Evolutionary conservation across 2,888 invertebrate genomes (phyloP).

Genomic region (Drosophila buzzatii): DNA sequence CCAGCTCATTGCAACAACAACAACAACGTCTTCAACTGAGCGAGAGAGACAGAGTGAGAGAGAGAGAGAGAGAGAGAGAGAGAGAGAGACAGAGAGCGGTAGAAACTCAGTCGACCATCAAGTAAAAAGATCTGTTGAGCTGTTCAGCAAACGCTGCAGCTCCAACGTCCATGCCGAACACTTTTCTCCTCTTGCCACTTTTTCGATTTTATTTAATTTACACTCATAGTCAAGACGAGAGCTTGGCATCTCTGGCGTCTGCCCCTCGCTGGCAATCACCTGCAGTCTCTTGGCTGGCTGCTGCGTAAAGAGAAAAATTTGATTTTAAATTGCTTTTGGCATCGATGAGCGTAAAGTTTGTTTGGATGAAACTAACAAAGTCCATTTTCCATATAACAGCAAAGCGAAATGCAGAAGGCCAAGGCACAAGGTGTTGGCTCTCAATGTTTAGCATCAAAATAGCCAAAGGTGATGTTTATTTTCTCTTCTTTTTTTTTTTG

Average conservation of each 20-base stretch:
- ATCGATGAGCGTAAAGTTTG: constrained; percentile 62
- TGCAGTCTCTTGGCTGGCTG: constrained; percentile 4
- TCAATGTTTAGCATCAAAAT: constrained; percentile 56
- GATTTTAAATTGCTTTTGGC: constrained; percentile 77
- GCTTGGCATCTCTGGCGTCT: background rate
- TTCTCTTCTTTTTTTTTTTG: background rate
- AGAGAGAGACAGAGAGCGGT: background rate
- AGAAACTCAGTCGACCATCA: background rate
- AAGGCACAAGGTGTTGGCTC: constrained; percentile 42
- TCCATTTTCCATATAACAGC: constrained; percentile 54
- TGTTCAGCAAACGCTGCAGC: constrained; percentile 25
- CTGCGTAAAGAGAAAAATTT: constrained; percentile 60
- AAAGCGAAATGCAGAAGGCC: constrained; percentile 19
- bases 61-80: background rate
- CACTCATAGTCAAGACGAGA: constrained; percentile 65
- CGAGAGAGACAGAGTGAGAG: background rate
- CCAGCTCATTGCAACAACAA: constrained; percentile 43
- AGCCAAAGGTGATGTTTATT: constrained; percentile 65
- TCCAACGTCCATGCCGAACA: constrained; percentile 34
- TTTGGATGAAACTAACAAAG: constrained; percentile 66
- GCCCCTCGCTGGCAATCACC: background rate
- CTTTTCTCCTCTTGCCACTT: constrained; percentile 59
- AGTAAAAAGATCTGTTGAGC: constrained; percentile 28
- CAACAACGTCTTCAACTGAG: constrained; percentile 13
- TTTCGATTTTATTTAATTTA: constrained; percentile 75